phyloP scores from a whole-genome alignment of 2,797 vertebrate genomes.

The Neostethus bicornis region DNA sequence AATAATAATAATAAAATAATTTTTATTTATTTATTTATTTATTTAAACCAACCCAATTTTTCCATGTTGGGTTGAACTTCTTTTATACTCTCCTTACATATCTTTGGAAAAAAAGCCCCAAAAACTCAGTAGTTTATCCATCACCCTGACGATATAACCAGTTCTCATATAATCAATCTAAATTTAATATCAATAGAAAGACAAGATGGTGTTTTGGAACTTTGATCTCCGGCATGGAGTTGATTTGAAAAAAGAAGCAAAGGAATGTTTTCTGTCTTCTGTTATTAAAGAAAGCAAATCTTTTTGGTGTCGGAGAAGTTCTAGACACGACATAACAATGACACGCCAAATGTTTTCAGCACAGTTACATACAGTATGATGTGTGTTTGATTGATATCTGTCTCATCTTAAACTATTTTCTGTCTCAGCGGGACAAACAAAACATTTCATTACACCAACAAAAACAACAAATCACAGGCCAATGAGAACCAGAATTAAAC shows the following conservation, averaged over 20 bases:
- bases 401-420: conserved; percentile 5
- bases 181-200: background rate
- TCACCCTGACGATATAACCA: background rate
- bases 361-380: background rate
- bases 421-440: background rate
- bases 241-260: conserved; percentile 1
- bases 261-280: conserved; percentile 3
- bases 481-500: conserved; percentile 22
- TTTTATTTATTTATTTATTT: no score
- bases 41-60: conserved; percentile 9
- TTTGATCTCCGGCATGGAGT: background rate
- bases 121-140: conserved; percentile 13
- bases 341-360: conserved; percentile 1
- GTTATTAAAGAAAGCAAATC: background rate
- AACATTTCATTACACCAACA: background rate
- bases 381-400: background rate
- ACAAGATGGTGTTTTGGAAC: background rate
- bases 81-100: conserved; percentile 39
- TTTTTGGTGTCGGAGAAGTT: background rate
- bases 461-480: conserved; percentile 15
- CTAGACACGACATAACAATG: conserved; percentile 16
- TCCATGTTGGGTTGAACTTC: conserved; percentile 8
- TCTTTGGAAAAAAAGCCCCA: conserved; percentile 23
- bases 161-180: background rate
- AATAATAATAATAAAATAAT: no score